A percentile compares a stretch with the other conserved stretches of the same genome.
These are phyloP conservation scores for Noctua janthina DNA, from an alignment of 2,888 invertebrate genomes.

Conservation along the genomic window DNA sequence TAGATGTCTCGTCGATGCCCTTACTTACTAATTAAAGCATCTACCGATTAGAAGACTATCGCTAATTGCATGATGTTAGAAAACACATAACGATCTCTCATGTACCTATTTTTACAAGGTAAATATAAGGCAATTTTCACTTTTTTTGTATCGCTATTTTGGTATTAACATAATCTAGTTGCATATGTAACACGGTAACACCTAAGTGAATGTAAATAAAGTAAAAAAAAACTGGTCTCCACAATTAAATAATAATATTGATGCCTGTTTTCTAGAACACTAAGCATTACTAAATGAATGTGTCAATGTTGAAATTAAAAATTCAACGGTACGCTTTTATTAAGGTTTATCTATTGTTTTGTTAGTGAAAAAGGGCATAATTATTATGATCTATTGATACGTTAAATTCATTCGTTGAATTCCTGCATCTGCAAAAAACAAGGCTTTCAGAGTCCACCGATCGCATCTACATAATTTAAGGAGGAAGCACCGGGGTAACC, in stretches of 20 bases:
- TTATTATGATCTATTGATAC: background rate
- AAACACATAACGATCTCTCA: slow-evolving; percentile 5
- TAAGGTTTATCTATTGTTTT: background rate
- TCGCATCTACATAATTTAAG: background rate
- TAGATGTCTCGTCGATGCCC: slow-evolving; percentile 62
- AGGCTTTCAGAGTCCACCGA: background rate
- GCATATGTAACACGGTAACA: slow-evolving; percentile 4
- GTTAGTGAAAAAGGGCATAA: background rate
- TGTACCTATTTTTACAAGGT: slow-evolving; percentile 12
- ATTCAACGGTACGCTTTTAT: background rate
- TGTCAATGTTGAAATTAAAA: background rate
- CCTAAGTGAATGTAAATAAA: background rate
- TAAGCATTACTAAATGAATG: background rate
- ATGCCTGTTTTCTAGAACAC: background rate
- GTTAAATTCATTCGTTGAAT: background rate
- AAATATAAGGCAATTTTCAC: slow-evolving; percentile 13
- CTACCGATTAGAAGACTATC: slow-evolving; percentile 25
- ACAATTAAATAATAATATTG: background rate
- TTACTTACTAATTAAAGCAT: slow-evolving; percentile 54
- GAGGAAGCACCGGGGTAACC: too few relatives aligned
- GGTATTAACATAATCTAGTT: slow-evolving; percentile 4
- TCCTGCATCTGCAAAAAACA: background rate
- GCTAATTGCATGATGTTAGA: slow-evolving; percentile 30
- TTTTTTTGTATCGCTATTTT: slow-evolving; percentile 13
- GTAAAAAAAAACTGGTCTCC: background rate